Conservation (phyloP, 23 tunicate species). For the Ciona savignyi region DNA sequence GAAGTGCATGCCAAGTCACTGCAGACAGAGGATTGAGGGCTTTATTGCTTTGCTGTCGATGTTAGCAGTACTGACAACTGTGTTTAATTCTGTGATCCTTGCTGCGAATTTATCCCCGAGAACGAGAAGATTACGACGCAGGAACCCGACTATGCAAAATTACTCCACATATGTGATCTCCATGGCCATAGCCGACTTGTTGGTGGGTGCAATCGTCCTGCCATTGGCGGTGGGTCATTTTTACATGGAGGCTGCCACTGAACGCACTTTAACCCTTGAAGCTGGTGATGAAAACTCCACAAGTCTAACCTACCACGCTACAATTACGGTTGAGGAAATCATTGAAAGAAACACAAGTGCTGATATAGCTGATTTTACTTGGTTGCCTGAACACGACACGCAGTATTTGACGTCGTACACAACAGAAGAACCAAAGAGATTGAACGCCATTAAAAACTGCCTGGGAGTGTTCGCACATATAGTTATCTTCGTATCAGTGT, state of each 20-base stretch:
- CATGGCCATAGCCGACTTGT: conserved; percentile 63
- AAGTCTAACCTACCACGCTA: not conserved
- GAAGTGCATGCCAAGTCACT: conserved; percentile 50
- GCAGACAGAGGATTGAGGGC: conserved; percentile 18
- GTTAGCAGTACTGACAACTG: conserved; percentile 41
- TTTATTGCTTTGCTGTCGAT: conserved; percentile 23
- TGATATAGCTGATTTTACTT: not conserved
- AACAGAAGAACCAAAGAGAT: not conserved
- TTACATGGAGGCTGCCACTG: conserved; percentile 11
- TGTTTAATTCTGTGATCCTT: conserved; percentile 39
- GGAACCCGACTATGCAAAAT: conserved; percentile 88
- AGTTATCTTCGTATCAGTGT: conserved; percentile 59
- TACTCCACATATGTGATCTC: conserved; percentile 81
- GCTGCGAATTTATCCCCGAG: conserved; percentile 38
- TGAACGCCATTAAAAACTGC: not conserved
- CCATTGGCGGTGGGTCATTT: conserved; percentile 32
- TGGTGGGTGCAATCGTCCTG: conserved; percentile 67
- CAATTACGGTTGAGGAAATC: not conserved
- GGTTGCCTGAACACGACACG: not conserved
- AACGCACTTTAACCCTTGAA: not conserved
- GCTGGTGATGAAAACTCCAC: not conserved
- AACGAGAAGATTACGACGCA: conserved; percentile 44
- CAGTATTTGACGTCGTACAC: not conserved
- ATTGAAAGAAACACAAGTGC: not conserved
- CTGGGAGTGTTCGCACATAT: conserved; percentile 43